Evolutionary conservation across 1,140 invertebrate species (phyloP), one percentile per base, ranked within the genome.

Genomic region (Stenopsyche tienmushanensis): DNA sequence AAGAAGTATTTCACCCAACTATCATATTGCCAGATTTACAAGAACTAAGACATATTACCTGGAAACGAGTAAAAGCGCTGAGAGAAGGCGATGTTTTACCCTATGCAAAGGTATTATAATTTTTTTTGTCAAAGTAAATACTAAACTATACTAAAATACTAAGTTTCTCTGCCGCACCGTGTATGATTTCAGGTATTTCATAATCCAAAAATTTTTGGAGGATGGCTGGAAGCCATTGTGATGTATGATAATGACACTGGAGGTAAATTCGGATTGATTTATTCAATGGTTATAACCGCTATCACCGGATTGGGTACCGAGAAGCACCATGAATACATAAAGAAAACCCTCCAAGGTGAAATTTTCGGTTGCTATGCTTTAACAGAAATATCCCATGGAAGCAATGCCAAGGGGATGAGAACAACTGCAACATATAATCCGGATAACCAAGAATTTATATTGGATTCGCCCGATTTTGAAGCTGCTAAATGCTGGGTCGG

Each of bases 401-500:
- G 89, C 18, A 94, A 95, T 74, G 89, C 90, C 3, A 87, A 88
- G 76, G 87, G 85, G 25, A 88, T 94, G 85, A 83, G 87, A 64
- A 94, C 93, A 0, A 89, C 86, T 0, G 92, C 92, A 1, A 91
- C 86, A 0, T 95, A 89, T 76, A 85, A 91, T 73, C 80, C 84
- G 1, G 80, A 83, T 53, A 87, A 84, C 8, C 77, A 88, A 74
- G 84, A 89, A 75, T 94, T 94, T 80, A 80, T 92, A 1, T 75
- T 95, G 29, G 85, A 93, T 72, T 89, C 91, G 1, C 90, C 91
- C 10, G 87, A 92, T 74, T 88, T 93, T 77, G 88, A 94, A 75
- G 90, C 91, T n/a, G 89, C 89, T 21, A 95, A 95, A 78, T 92
- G 88, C 73, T 94, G 92, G 92, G 83, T 87, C 65, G 88, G 87